These are phyloP conservation scores for Rhagologus leucostigma DNA, from an alignment of 2,113 vertebrate species.

Conservation along the genomic window DNA sequence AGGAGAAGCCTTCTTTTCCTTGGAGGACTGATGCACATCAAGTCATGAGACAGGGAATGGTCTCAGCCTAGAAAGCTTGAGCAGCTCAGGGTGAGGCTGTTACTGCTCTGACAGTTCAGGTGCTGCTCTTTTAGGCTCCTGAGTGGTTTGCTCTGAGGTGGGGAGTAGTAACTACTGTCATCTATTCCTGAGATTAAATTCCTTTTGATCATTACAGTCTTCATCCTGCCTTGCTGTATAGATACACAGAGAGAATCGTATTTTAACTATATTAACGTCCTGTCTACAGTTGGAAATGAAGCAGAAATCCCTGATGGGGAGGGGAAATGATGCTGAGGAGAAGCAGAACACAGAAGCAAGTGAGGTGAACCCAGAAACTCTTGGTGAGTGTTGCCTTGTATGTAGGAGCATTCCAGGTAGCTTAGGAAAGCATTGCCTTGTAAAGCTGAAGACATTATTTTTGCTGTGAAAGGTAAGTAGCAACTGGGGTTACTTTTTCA, in stretches of 20 bases:
- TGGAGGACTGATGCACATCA: background rate
- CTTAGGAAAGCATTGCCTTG: background rate
- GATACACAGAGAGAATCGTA: background rate
- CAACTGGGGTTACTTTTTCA: background rate
- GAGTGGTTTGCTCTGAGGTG: background rate
- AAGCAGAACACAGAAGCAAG: constrained; percentile 43
- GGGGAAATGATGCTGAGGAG: constrained; percentile 75
- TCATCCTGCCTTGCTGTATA: background rate
- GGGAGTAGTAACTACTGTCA: background rate
- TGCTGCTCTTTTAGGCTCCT: background rate
- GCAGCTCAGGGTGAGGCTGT: background rate
- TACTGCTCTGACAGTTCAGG: background rate
- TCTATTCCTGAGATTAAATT: background rate
- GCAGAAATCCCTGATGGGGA: constrained; percentile 83
- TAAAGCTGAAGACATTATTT: background rate
- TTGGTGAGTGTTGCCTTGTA: constrained; percentile 77
- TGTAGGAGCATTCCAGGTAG: background rate
- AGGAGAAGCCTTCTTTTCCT: background rate
- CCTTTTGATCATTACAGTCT: background rate
- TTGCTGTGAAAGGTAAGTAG: background rate
- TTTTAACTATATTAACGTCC: constrained; percentile 40
- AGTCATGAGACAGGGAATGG: background rate
- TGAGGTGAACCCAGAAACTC: constrained; percentile 84
- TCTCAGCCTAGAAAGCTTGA: background rate
- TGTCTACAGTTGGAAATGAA: constrained; percentile 93